phyloP scores from a whole-genome alignment of 2,113 vertebrate genomes.

The Engystomops pustulosus region DNA sequence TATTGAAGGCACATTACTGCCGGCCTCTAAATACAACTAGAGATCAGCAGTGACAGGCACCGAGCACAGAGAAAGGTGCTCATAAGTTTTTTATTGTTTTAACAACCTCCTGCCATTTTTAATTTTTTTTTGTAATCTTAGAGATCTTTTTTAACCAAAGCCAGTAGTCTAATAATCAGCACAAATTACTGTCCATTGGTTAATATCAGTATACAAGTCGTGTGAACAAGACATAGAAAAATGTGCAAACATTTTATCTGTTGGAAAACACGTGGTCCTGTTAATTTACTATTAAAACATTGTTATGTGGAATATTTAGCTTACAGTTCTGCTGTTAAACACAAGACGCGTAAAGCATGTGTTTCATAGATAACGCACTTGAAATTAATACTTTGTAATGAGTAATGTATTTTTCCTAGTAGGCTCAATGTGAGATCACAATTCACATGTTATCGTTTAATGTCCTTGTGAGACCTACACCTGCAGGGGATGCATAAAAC shows the following conservation, averaged over 20 bases:
- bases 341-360: not conserved
- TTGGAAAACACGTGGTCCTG: not conserved
- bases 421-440: slow-evolving; percentile 40
- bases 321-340: slow-evolving; percentile 14
- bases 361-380: slow-evolving; percentile 38
- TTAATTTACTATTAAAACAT: slow-evolving; percentile 17
- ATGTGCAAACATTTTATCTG: not conserved
- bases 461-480: slow-evolving; percentile 45
- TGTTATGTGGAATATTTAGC: slow-evolving; percentile 3
- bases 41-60: too few species aligned
- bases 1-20: too few species aligned
- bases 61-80: too few species aligned
- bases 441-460: slow-evolving; percentile 54
- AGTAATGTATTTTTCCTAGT: slow-evolving; percentile 35
- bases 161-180: too few species aligned
- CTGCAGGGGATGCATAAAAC: slow-evolving; percentile 51
- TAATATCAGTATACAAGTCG: too few species aligned
- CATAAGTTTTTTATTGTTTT: too few species aligned
- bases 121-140: too few species aligned
- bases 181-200: too few species aligned
- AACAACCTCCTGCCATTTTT: too few species aligned
- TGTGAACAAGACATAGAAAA: not conserved
- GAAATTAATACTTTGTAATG: slow-evolving; percentile 54
- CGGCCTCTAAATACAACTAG: too few species aligned
- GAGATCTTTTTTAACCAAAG: too few species aligned